phyloP scores from a whole-genome alignment of 2,888 invertebrate genomes.

The Nephrotoma appendiculata region DNA sequence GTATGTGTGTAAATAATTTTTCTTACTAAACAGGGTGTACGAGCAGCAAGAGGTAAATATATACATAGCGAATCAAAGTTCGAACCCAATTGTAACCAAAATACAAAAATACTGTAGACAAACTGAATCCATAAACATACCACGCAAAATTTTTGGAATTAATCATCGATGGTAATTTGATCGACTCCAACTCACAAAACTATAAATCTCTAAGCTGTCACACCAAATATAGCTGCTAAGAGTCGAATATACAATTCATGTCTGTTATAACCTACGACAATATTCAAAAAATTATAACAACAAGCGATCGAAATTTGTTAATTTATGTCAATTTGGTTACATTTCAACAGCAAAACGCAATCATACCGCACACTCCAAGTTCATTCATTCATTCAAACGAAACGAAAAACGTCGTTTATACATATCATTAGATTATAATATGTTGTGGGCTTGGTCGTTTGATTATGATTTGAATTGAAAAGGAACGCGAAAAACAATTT shows the following conservation, averaged over 20 bases:
- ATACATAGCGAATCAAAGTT: background rate
- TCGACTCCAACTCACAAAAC: background rate
- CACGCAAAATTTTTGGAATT: background rate
- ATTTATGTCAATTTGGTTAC: background rate
- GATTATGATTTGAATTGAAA: background rate
- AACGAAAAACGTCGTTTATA: background rate
- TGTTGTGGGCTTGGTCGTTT: background rate
- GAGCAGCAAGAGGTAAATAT: background rate
- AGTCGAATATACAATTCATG: background rate
- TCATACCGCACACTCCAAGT: background rate
- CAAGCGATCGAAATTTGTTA: background rate
- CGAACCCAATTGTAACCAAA: background rate
- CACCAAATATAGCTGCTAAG: background rate
- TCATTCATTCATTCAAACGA: background rate
- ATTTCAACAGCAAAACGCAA: background rate
- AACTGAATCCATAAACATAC: background rate
- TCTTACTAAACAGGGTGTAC: background rate
- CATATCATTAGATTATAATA: background rate
- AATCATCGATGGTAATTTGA: background rate
- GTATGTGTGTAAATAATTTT: background rate
- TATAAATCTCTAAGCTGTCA: background rate
- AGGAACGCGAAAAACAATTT: background rate
- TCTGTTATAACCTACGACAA: background rate
- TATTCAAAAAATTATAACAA: background rate
- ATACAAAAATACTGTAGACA: background rate